Evolutionary conservation across 2,113 vertebrate species (phyloP), one percentile per base, ranked within the genome.

Genomic region (Falcunculus frontatus): DNA sequence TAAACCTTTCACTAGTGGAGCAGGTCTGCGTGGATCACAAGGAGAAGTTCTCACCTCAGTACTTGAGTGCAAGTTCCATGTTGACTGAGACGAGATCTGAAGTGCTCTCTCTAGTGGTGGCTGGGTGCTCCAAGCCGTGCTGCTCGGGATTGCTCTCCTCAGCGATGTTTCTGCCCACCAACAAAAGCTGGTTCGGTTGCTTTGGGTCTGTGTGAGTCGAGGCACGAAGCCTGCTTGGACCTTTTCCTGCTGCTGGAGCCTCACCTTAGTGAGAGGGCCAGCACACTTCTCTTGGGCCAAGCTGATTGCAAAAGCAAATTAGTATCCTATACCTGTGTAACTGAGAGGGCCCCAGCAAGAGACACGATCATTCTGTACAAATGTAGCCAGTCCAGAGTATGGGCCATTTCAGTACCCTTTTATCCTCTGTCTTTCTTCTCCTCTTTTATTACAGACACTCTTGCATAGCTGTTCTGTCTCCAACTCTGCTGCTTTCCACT

Each of bases 31-130:
- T 8, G 53, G 27, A 25, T 72, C 53, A 10, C 69, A 30, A 15
- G 23, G 2, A 2, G 26, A 17, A 55, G 9, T 16, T n/a, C 42
- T 44, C 29, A 19, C 33, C 33, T 77, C 64, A 11, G 41, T 4
- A 1, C 29, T 4, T 1, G 41, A 42, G n/a, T 29, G 50, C 63
- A 22, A 47, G 50, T 39, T 27, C 30, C 9, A 14, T 13, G 44
- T 2, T 23, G 53, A 41, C 41, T 23, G 21, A n/a, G 25, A 16
- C 5, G 37, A 25, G 65, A 0, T 18, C 63, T 83, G 67, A 64
- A 90, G 84, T 56, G 93, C 87, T 93, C 80, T 95, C 84, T 87
- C 89, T 83, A n/a, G 62, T 57, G 87, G 78, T 53, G 95, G 19
- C 69, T 85, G 33, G 16, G 13, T 62, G 70, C n/a, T 76, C 41